Evolutionary conservation across 2,888 invertebrate genomes (phyloP).

Genomic region (Deilephila elpenor): DNA sequence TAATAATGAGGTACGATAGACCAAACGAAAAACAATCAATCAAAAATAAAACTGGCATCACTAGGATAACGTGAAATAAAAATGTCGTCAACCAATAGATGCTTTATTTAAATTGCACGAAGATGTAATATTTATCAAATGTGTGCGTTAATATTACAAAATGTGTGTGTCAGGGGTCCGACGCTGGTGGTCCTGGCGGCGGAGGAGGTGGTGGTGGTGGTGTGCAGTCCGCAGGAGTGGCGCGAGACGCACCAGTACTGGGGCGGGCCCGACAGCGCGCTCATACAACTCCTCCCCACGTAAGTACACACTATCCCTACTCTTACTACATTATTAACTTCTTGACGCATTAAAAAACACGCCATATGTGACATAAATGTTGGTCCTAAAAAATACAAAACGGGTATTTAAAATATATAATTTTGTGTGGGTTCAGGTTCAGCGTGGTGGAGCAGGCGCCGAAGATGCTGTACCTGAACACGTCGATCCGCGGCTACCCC

Average conservation of each 20-base stretch:
- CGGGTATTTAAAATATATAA: not conserved
- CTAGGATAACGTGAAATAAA: too few species aligned
- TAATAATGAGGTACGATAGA: too few species aligned
- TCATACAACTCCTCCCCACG: conserved; percentile 91
- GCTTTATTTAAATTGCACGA: too few species aligned
- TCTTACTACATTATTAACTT: not conserved
- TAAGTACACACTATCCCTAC: conserved; percentile 64
- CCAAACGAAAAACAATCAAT: too few species aligned
- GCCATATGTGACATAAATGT: too few species aligned
- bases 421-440: conserved; percentile 53
- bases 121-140: too few species aligned
- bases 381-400: too few species aligned
- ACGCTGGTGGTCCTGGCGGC: conserved; percentile 86
- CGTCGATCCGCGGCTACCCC: conserved; percentile 92
- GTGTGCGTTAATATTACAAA: not conserved
- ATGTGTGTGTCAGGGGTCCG: conserved; percentile 79
- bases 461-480: conserved; percentile 94
- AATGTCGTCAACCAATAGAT: too few species aligned
- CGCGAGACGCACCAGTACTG: conserved; percentile 93
- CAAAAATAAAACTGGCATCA: too few species aligned
- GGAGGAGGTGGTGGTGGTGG: conserved; percentile 88
- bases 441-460: conserved; percentile 79
- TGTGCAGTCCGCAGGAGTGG: conserved; percentile 93
- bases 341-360: too few species aligned
- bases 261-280: conserved; percentile 91